Conservation (phyloP, 2,888 invertebrate species). For the Habroteleia sp. region DNA sequence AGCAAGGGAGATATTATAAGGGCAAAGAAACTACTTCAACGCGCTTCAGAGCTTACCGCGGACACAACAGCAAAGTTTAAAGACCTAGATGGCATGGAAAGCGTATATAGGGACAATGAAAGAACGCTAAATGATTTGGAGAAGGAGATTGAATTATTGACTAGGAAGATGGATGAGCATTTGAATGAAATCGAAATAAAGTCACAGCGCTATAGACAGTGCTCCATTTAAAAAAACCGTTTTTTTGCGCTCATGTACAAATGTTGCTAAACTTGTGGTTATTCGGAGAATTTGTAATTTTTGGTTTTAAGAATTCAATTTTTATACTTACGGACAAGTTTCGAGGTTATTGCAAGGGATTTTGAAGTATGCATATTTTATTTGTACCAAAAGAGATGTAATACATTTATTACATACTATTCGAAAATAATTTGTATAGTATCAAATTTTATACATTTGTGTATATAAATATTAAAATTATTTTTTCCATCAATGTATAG, state of each 20-base stretch:
- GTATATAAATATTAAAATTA: too few species aligned
- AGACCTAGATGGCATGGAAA: slow-evolving; percentile 87
- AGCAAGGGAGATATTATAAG: slow-evolving; percentile 90
- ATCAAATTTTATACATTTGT: too few species aligned
- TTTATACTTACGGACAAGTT: slow-evolving; percentile 7
- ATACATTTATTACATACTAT: not conserved
- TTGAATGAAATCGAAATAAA: slow-evolving; percentile 84
- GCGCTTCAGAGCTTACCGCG: slow-evolving; percentile 91
- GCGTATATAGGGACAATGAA: slow-evolving; percentile 86
- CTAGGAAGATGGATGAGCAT: slow-evolving; percentile 84
- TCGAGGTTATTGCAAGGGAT: too few species aligned
- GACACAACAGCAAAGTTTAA: slow-evolving; percentile 88
- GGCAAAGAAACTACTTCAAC: slow-evolving; percentile 88
- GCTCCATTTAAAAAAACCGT: slow-evolving; percentile 74
- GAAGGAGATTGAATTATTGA: slow-evolving; percentile 84
- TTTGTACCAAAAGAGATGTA: too few species aligned
- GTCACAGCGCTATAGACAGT: slow-evolving; percentile 85
- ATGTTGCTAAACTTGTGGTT: not conserved
- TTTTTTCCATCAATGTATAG: too few species aligned
- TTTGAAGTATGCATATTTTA: too few species aligned
- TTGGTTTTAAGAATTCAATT: slow-evolving; percentile 19
- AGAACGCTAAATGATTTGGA: slow-evolving; percentile 84
- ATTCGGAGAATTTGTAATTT: slow-evolving; percentile 1
- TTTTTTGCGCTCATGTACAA: slow-evolving; percentile 30
- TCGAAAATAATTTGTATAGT: too few species aligned